A percentile compares a stretch with the other conserved stretches of the same genome.
Conservation (phyloP, 2,888 invertebrate species). For the Agapetus fuscipes region DNA sequence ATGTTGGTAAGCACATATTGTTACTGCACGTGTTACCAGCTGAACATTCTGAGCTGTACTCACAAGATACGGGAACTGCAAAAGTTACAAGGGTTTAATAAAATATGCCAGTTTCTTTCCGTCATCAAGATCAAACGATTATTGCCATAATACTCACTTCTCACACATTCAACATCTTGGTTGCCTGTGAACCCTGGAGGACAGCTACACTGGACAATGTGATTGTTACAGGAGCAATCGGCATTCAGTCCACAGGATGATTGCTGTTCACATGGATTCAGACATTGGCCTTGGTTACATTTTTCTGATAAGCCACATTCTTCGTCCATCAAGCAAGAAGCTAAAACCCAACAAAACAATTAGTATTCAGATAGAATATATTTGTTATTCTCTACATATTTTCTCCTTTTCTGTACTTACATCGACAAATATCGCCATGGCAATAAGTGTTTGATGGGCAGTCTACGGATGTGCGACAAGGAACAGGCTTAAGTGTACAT, state of each 20-base stretch:
- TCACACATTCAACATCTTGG: slow-evolving; percentile 72
- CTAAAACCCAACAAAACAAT: slow-evolving; percentile 33
- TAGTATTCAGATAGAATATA: slow-evolving; percentile 1
- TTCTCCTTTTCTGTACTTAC: no score
- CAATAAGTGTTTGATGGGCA: slow-evolving; percentile 76
- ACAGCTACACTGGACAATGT: slow-evolving; percentile 72
- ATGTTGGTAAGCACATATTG: slow-evolving; percentile 72
- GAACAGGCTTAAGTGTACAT: slow-evolving; percentile 64
- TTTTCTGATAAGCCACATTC: slow-evolving; percentile 74
- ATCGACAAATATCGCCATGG: slow-evolving; percentile 69
- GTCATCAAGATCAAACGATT: no score
- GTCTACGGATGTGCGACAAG: slow-evolving; percentile 60
- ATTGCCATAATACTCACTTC: no score
- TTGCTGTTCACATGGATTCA: slow-evolving; percentile 66
- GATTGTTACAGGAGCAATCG: slow-evolving; percentile 59
- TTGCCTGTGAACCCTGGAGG: slow-evolving; percentile 81
- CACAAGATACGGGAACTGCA: slow-evolving; percentile 70
- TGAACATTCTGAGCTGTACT: slow-evolving; percentile 58
- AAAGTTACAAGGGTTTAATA: slow-evolving; percentile 15
- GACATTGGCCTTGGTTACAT: slow-evolving; percentile 73
- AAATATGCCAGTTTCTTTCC: neutral
- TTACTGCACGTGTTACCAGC: slow-evolving; percentile 66
- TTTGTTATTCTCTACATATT: no score
- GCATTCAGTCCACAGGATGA: slow-evolving; percentile 80
- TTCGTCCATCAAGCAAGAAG: slow-evolving; percentile 65